Base-by-base conservation (phyloP, 2,888 invertebrate species). In the Chymomyza fuscimana region DNA sequence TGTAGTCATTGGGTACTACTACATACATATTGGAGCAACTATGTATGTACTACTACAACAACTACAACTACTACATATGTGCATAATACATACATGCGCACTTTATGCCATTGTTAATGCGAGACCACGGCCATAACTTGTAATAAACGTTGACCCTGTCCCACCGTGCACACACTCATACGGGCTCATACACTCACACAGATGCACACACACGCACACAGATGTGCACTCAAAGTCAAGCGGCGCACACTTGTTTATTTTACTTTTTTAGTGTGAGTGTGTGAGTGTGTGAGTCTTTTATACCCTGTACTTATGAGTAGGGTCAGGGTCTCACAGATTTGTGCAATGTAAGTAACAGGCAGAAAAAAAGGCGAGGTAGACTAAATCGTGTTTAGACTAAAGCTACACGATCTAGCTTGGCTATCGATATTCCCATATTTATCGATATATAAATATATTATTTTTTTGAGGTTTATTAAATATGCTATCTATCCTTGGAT, bases 81-180 rank as follows among this genome's bases (percentile, higher is more conserved):
- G 3, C 40, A 46, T 32, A 32, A 32, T 32, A 32, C 32, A 32
- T 32, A 32, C 32, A 32, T 32, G 32, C 32, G 40, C 12, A 46
- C 40, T 46, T 46, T 46, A 46, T 46, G 12, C 12, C 40, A 46
- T 12, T 46, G 40, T 46, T 46, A 46, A 46, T 46, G 40, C 40
- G 40, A 46, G 12, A 46, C 40, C 40, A 46, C 40, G 40, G 40
- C 7, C 7, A 10, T 15, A 19, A 32, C 36, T 22, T 50, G 60
- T 40, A 40, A 58, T 58, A 19, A 15, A 6, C 58, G 58, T 22
- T 58, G 58, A 25, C 58, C 22, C 58, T 58, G 50, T n/a, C 25
- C 15, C 50, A 46, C 10, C 40, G 54, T 29, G 50, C 19, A 25
- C 15, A 40, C 12, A 65, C 50, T 19, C 50, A 62, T 7, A 7